phyloP scores from a whole-genome alignment of 2,113 vertebrate species.

The Lagopus muta region DNA sequence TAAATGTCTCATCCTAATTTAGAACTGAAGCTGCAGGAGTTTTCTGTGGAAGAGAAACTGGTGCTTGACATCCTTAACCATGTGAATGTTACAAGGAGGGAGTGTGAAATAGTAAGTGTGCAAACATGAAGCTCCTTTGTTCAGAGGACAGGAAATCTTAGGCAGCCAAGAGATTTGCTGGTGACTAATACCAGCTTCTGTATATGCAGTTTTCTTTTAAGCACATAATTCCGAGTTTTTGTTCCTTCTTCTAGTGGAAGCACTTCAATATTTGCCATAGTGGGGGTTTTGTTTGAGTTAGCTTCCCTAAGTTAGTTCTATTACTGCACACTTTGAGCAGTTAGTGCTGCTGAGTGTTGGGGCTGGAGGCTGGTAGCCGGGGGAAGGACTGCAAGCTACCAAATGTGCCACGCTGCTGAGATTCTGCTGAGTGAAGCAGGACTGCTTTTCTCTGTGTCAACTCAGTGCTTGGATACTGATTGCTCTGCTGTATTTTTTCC shows the following conservation, averaged over 20 bases:
- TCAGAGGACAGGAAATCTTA: not conserved
- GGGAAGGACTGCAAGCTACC: not conserved
- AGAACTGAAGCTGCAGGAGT: slow-evolving; percentile 90
- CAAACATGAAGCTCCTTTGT: not conserved
- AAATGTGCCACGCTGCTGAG: fast-evolving
- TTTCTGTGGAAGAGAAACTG: slow-evolving; percentile 79
- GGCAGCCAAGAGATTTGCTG: not conserved
- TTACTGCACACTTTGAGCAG: fast-evolving
- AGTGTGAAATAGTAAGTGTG: slow-evolving; percentile 84
- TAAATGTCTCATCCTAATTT: fast-evolving
- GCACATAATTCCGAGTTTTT: not conserved
- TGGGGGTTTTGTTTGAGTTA: fast-evolving
- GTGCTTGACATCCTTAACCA: slow-evolving; percentile 93
- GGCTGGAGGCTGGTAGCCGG: not conserved
- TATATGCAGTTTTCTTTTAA: not conserved
- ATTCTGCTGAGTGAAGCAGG: not conserved
- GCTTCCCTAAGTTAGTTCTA: fast-evolving
- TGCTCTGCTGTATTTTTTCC: not conserved
- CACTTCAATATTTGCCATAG: fast-evolving
- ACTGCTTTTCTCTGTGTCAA: not conserved
- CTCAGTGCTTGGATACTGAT: fast-evolving
- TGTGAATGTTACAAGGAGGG: slow-evolving; percentile 90
- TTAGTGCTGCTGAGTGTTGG: not conserved
- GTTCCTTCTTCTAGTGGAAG: not conserved
- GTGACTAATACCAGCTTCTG: fast-evolving